These are phyloP conservation scores for Enteromius treurensis DNA, from an alignment of 2,797 vertebrate species.

Conservation along the genomic window DNA sequence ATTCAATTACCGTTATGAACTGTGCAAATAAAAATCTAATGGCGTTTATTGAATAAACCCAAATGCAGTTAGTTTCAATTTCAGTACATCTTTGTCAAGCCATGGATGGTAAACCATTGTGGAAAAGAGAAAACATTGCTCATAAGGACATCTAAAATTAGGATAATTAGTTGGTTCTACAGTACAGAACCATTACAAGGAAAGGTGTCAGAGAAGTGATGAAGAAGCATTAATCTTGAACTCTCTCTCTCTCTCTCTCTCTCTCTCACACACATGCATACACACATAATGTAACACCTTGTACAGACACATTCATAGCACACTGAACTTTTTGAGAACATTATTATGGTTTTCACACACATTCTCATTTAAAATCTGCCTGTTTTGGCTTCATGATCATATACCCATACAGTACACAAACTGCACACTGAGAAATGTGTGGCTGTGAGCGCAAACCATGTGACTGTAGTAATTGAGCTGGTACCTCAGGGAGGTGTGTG, in stretches of 20 bases:
- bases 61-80: slow-evolving; percentile 45
- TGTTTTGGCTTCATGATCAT: slow-evolving; percentile 82
- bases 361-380: slow-evolving; percentile 90
- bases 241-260: slow-evolving; percentile 59
- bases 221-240: slow-evolving; percentile 89
- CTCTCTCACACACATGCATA: background rate
- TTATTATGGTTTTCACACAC: slow-evolving; percentile 93
- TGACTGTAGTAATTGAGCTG: slow-evolving; percentile 86
- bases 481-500: slow-evolving; percentile 52
- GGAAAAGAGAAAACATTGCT: slow-evolving; percentile 63
- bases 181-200: slow-evolving; percentile 80
- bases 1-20: slow-evolving; percentile 65
- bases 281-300: slow-evolving; percentile 76
- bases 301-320: slow-evolving; percentile 76
- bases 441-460: slow-evolving; percentile 86
- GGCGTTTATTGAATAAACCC: slow-evolving; percentile 13
- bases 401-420: slow-evolving; percentile 82
- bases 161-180: slow-evolving; percentile 90
- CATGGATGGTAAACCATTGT: slow-evolving; percentile 65
- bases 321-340: slow-evolving; percentile 77
- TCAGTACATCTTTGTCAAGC: slow-evolving; percentile 31
- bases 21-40: slow-evolving; percentile 64
- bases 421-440: slow-evolving; percentile 82
- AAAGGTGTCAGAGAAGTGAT: slow-evolving; percentile 89
- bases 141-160: slow-evolving; percentile 84